Conservation (phyloP, 1,140 invertebrate species). For the Drosophila punjabiensis region DNA sequence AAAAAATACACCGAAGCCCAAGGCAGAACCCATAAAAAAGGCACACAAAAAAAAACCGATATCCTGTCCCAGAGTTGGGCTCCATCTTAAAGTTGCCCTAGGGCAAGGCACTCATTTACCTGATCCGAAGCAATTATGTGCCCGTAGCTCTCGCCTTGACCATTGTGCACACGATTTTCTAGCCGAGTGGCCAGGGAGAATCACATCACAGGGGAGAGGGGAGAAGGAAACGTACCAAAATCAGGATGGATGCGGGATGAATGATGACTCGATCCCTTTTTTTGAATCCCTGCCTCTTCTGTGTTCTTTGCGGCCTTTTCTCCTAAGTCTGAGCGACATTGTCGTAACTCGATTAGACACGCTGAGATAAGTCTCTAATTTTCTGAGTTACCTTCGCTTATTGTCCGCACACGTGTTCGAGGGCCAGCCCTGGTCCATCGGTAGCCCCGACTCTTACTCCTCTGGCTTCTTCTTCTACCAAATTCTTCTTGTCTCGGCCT, state of each 20-base stretch:
- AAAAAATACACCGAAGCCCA: constrained; percentile 16
- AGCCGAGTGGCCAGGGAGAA: constrained; percentile 50
- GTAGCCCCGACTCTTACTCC: constrained; percentile 35
- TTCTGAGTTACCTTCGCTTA: constrained; percentile 70
- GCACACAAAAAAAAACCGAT: constrained; percentile 55
- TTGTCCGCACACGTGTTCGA: constrained; percentile 84
- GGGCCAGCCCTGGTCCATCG: constrained; percentile 32
- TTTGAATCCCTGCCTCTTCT: constrained; percentile 15
- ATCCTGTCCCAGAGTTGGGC: constrained; percentile 57
- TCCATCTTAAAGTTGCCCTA: constrained; percentile 62
- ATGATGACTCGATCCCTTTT: constrained; percentile 71
- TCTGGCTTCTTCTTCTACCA: constrained; percentile 19
- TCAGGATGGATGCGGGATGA: constrained; percentile 48
- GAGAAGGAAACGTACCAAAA: constrained; percentile 15
- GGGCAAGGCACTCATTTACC: constrained; percentile 73
- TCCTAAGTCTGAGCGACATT: constrained; percentile 71
- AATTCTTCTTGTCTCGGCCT: constrained; percentile 55
- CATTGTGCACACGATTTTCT: constrained; percentile 72
- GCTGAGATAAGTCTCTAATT: constrained; percentile 78
- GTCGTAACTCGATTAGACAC: constrained; percentile 81
- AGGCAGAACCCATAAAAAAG: constrained; percentile 37
- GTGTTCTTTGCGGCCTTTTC: constrained; percentile 28
- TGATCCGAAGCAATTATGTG: constrained; percentile 75
- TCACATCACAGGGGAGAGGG: constrained; percentile 3
- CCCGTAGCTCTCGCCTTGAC: constrained; percentile 61